Percentiles rank a stretch among this genome's conserved stretches.
Conservation (phyloP, 2,797 vertebrate species). For the Chelidonichthys spinosus region DNA sequence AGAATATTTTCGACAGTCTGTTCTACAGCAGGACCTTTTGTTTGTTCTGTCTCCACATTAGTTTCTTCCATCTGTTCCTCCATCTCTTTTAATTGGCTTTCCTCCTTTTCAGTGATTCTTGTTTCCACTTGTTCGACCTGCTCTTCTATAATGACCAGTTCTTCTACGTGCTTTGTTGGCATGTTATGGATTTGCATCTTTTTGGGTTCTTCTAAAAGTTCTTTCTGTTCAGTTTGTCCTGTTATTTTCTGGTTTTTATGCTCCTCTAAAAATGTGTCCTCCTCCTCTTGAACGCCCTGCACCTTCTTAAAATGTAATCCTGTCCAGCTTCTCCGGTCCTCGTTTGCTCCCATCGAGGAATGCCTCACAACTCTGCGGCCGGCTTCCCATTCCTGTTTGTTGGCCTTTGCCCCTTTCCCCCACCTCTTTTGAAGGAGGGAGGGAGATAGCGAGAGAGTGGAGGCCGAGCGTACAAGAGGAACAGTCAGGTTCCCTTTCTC, state of each 20-base stretch:
- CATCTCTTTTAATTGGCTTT: constrained; percentile 23
- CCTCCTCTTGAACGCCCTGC: constrained; percentile 63
- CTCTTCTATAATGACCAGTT: constrained; percentile 18
- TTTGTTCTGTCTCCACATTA: constrained; percentile 13
- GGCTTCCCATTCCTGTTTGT: constrained; percentile 52
- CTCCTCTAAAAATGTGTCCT: constrained; percentile 49
- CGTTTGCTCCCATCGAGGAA: constrained; percentile 62
- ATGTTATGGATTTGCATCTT: constrained; percentile 8
- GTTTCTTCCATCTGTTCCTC: constrained; percentile 34
- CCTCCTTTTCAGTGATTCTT: constrained; percentile 11
- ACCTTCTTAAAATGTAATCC: constrained; percentile 44
- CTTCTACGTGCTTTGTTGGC: constrained; percentile 12
- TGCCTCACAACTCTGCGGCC: constrained; percentile 59
- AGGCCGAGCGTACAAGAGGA: constrained; percentile 77
- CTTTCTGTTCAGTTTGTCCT: constrained; percentile 34
- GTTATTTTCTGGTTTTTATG: constrained; percentile 30
- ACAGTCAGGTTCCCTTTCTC: constrained; percentile 77
- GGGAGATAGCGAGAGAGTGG: constrained; percentile 82
- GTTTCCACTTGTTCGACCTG: constrained; percentile 29
- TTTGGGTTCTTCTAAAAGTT: constrained; percentile 28
- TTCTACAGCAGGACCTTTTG: background rate
- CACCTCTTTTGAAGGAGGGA: constrained; percentile 73
- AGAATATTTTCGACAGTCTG: constrained; percentile 29
- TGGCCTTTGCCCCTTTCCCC: constrained; percentile 70
- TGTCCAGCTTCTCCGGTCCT: constrained; percentile 56